Evolutionary conservation across 2,888 invertebrate genomes (phyloP), one percentile per base, ranked within the genome.

Genomic region (Caenorhabditis imperialis): DNA sequence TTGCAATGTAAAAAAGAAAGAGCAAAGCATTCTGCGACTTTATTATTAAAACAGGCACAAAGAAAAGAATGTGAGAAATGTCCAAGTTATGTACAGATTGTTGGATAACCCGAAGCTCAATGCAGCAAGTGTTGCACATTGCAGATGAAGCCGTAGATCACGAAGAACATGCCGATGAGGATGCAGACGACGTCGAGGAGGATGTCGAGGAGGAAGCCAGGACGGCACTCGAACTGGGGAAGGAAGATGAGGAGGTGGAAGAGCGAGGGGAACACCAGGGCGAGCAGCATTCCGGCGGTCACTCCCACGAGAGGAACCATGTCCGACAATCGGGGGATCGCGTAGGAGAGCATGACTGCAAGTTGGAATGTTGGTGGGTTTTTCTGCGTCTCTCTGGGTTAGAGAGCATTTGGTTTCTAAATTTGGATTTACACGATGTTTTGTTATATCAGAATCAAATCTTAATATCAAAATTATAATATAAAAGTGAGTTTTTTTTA

Each of bases 261-360:
- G 8, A 84, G 22, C 3, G 86, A 74, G 6, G 86, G 86, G 63
- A 86, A 84, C 7, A 87, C 82, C 16, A 87, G 79, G 3, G 87
- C 85, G 16, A 87, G 62, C 60, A 87, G 69, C 85, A 85, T 85
- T 40, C 87, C 87, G n/a, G 83, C 80, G 1, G 84, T 82, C 12
- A 84, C 81, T 16, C 87, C 87, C 23, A 87, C 85, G 22, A 87
- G 60, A 14, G 87, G 86, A 70, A 87, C 86, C 67, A 87, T 88
- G 47, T 81, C 77, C 23, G 86, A 84, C 30, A 87, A 75, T 27
- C 87, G 83, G 3, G 87, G 86, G 38, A 87, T 82, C 12, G 79
- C 77, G 37, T 83, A 69, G 12, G 86, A 84, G 27, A 86, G 62
- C n/a, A 70, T 48, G 60, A 87, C 86, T 85, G 77, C 60, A 84